Evolutionary conservation across 2,888 invertebrate species (phyloP).

Genomic region (Conus canariensis): DNA sequence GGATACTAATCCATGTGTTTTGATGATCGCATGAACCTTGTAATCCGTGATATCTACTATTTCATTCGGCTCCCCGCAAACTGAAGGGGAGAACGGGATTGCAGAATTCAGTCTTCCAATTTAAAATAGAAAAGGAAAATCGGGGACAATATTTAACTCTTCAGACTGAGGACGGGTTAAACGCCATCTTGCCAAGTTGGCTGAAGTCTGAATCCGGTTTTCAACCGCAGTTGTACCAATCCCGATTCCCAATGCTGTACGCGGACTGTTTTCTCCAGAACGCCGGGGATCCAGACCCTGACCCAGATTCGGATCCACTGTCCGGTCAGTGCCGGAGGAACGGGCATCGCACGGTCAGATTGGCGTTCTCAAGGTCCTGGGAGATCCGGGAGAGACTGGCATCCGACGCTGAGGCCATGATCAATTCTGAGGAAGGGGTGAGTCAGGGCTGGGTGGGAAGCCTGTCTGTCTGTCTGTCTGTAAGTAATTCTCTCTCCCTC

Average conservation of each 20-base stretch:
- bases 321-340: not conserved
- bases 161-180: too few species aligned
- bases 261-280: not conserved
- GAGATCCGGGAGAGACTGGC: not conserved
- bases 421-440: not conserved
- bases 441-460: not conserved
- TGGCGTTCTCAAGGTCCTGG: not conserved
- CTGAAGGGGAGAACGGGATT: too few species aligned
- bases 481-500: not conserved
- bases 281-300: not conserved
- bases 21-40: too few species aligned
- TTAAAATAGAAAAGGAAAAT: too few species aligned
- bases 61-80: too few species aligned
- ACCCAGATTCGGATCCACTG: too few species aligned
- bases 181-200: not conserved
- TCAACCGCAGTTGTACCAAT: too few species aligned
- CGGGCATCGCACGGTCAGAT: not conserved
- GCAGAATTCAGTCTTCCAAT: too few species aligned
- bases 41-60: too few species aligned
- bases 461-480: constrained; percentile 3
- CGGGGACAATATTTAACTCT: too few species aligned
- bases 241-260: not conserved
- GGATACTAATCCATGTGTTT: too few species aligned
- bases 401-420: not conserved
- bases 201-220: too few species aligned